phyloP scores from a whole-genome alignment of 35 echinoderm and acorn worm genomes.

The Strongylocentrotus purpuratus region DNA sequence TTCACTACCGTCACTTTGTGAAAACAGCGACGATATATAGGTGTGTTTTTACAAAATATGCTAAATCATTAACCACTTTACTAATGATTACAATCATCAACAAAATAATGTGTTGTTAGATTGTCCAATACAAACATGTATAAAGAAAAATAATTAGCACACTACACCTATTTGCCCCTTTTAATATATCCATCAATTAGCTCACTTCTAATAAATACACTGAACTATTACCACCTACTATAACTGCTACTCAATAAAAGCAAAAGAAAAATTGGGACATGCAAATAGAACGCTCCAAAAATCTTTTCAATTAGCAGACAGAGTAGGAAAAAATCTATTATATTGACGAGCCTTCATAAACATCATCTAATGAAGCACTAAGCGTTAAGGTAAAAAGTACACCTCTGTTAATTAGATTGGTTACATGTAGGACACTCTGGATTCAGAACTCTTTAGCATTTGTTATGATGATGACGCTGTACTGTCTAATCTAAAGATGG shows the following conservation, averaged over 20 bases:
- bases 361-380: conserved; percentile 27
- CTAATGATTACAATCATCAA: too few relatives aligned
- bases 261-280: neutral
- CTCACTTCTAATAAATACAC: conserved; percentile 1
- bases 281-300: neutral
- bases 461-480: neutral
- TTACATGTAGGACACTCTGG: neutral
- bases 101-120: too few relatives aligned
- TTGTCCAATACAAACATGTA: too few relatives aligned
- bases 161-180: too few relatives aligned
- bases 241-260: neutral
- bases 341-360: conserved; percentile 20
- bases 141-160: too few relatives aligned
- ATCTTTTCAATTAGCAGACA: conserved; percentile 39
- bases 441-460: too few relatives aligned
- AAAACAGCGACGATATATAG: too few relatives aligned
- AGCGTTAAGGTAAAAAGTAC: conserved; percentile 20
- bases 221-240: neutral
- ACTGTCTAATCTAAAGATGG: neutral
- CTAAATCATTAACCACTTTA: too few relatives aligned
- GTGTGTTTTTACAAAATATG: too few relatives aligned
- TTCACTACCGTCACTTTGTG: too few relatives aligned
- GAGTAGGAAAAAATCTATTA: conserved; percentile 28
- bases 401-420: conserved; percentile 6
- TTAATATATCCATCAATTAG: neutral